These are phyloP conservation scores for Lasaia peninsularis DNA, from an alignment of 1,140 invertebrate genomes.

Conservation along the genomic window DNA sequence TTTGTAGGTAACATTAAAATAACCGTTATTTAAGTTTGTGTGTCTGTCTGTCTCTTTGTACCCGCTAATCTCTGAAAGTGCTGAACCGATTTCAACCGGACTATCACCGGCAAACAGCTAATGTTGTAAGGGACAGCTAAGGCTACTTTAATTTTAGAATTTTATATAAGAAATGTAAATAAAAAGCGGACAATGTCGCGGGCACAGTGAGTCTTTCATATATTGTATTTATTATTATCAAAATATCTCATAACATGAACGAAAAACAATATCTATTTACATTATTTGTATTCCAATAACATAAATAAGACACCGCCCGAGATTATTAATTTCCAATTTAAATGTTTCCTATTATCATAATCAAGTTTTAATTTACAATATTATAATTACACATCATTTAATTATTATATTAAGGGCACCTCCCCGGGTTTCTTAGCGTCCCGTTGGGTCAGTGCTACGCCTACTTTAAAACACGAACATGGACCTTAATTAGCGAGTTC, in stretches of 20 bases:
- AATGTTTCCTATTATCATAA: neutral
- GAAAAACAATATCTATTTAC: neutral
- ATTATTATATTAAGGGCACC: constrained; percentile 2
- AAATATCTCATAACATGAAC: neutral
- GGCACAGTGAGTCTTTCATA: no score
- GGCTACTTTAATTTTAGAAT: no score
- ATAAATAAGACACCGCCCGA: neutral
- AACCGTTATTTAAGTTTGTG: no score
- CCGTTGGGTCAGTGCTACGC: constrained; percentile 35
- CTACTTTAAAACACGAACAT: constrained; percentile 24
- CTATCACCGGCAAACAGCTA: no score
- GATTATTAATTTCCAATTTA: neutral
- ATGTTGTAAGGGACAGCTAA: no score
- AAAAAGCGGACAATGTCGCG: no score
- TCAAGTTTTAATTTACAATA: constrained; percentile 5
- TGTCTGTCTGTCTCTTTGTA: no score
- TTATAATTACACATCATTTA: constrained; percentile 6
- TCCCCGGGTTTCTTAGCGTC: constrained; percentile 3
- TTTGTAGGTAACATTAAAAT: no score
- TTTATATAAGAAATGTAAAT: no score
- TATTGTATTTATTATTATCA: no score
- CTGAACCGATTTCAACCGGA: no score
- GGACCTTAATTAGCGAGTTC: constrained; percentile 26
- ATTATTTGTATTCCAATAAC: neutral
- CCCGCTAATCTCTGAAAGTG: no score